Conservation (phyloP, 2,888 invertebrate genomes). For the Tryphoninae sp. region DNA sequence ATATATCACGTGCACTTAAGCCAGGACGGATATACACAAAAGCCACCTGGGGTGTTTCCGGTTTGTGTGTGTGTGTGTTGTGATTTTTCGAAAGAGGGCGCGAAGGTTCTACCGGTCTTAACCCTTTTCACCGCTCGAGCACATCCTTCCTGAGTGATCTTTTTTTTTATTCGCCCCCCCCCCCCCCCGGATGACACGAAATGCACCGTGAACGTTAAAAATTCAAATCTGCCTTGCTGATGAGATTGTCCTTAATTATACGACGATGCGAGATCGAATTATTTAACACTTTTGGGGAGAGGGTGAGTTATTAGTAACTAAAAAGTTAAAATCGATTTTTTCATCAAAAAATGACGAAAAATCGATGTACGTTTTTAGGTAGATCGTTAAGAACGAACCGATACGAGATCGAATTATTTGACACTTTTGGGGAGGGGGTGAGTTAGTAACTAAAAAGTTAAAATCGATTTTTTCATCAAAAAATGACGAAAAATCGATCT, state of each 20-base stretch:
- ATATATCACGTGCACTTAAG: slow-evolving; percentile 55
- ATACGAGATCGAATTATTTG: no score
- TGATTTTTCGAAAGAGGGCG: slow-evolving; percentile 18
- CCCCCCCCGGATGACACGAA: background rate
- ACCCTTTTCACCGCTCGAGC: slow-evolving; percentile 30
- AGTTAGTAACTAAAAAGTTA: no score
- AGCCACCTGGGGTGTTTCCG: slow-evolving; percentile 56
- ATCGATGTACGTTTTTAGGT: no score
- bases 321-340: no score
- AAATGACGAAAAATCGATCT: no score
- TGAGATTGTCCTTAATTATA: background rate
- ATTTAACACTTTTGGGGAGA: no score
- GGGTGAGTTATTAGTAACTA: no score
- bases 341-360: no score
- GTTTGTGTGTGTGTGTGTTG: slow-evolving; percentile 13
- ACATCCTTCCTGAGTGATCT: slow-evolving; percentile 2
- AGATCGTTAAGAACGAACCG: no score
- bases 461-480: no score
- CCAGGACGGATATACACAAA: slow-evolving; percentile 29
- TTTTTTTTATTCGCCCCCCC: background rate
- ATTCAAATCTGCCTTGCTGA: background rate
- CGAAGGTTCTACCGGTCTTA: slow-evolving; percentile 39
- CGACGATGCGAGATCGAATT: background rate
- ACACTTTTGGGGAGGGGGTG: no score
- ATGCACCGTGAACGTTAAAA: background rate